A percentile compares a stretch with the other conserved stretches of the same genome.
phyloP scores from a whole-genome alignment of 2,797 vertebrate genomes.

The Pteropus rufus region DNA sequence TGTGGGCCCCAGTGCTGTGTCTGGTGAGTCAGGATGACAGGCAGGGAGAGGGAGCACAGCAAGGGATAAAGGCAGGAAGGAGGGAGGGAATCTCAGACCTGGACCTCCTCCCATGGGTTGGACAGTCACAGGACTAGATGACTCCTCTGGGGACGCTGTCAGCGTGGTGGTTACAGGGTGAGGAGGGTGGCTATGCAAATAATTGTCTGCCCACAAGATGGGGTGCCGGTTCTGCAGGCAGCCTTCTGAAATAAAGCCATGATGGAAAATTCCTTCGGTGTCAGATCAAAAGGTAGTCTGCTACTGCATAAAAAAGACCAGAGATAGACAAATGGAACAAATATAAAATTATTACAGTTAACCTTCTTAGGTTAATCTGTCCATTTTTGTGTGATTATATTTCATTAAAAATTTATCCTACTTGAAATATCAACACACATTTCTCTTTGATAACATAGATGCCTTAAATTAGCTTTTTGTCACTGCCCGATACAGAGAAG shows the following conservation, averaged over 20 bases:
- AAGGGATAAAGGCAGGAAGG: neutral
- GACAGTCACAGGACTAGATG: neutral
- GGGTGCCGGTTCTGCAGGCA: neutral
- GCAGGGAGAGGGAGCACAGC: neutral
- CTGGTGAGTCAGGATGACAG: slow-evolving; percentile 32
- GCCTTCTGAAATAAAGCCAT: neutral
- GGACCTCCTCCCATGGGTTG: fast-evolving
- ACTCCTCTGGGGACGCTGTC: neutral
- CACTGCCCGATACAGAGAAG: neutral
- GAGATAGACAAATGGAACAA: neutral
- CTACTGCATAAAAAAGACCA: neutral
- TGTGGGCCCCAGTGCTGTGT: neutral
- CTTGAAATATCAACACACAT: neutral
- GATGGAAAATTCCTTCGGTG: neutral
- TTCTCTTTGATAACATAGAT: slow-evolving; percentile 13
- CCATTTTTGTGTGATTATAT: neutral
- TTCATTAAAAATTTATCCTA: slow-evolving; percentile 19
- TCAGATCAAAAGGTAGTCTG: neutral
- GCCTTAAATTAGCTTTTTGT: neutral
- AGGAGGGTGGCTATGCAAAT: neutral
- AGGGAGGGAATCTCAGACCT: neutral
- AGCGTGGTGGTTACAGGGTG: neutral
- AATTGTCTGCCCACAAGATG: neutral
- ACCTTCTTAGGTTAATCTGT: neutral
- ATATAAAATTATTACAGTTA: neutral